phyloP scores from a whole-genome alignment of 2,888 invertebrate species.

The Lepas anatifera region DNA sequence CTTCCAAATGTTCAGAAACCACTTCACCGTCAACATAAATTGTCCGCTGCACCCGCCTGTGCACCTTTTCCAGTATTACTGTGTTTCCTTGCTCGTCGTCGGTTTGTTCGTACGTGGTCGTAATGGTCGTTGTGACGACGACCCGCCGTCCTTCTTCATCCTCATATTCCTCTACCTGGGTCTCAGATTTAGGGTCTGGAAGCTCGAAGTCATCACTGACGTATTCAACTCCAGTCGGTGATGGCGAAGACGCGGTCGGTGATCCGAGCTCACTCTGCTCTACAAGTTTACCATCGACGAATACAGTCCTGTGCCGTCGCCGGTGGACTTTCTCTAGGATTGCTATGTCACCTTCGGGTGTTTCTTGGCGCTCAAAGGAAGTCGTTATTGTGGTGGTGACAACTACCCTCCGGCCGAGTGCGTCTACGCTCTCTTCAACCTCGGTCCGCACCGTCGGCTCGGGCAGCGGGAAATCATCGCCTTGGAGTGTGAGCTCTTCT shows the following conservation, averaged over 20 bases:
- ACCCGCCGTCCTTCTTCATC: neutral
- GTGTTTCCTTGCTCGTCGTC: neutral
- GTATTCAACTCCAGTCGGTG: neutral
- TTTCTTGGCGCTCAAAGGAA: neutral
- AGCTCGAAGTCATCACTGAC: neutral
- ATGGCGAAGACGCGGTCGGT: neutral
- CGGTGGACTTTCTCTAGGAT: neutral
- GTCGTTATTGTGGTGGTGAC: neutral
- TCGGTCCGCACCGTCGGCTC: neutral
- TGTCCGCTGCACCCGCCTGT: neutral
- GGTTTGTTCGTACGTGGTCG: neutral
- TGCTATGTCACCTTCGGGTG: neutral
- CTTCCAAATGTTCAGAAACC: neutral
- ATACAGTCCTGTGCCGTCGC: neutral
- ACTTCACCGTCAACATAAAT: neutral
- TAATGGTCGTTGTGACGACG: neutral
- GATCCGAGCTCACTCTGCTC: neutral
- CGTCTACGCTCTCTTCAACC: neutral
- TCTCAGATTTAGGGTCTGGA: neutral
- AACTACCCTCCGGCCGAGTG: neutral
- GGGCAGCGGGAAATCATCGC: neutral
- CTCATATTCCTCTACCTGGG: neutral
- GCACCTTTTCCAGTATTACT: neutral
- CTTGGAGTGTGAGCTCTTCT: neutral
- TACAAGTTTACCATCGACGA: neutral